Conservation (phyloP, 2,113 vertebrate species). For the Paramisgurnus dabryanus region DNA sequence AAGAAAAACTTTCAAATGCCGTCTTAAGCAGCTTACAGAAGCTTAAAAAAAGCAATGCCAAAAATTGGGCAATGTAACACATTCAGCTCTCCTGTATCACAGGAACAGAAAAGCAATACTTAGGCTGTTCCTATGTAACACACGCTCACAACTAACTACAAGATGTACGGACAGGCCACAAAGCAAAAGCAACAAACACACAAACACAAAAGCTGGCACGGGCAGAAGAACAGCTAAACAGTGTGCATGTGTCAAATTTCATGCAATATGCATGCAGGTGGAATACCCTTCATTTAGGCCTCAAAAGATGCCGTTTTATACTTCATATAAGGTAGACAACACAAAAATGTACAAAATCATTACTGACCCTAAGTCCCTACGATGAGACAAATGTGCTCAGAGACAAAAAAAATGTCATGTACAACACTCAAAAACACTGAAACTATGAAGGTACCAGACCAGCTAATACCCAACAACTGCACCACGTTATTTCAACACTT, state of each 20-base stretch:
- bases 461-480: conserved; percentile 68
- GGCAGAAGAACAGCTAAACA: conserved; percentile 53
- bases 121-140: conserved; percentile 54
- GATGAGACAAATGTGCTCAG: conserved; percentile 58
- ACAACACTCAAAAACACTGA: conserved; percentile 70
- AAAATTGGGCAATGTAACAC: conserved; percentile 63
- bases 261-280: conserved; percentile 36
- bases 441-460: conserved; percentile 69
- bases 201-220: conserved; percentile 54
- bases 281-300: conserved; percentile 70
- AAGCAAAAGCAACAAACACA: conserved; percentile 49
- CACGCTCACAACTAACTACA: conserved; percentile 18
- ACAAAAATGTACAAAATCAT: conserved; percentile 60
- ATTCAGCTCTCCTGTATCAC: conserved; percentile 41
- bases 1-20: conserved; percentile 19
- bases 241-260: conserved; percentile 36
- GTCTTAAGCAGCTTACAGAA: conserved; percentile 35
- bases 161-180: conserved; percentile 26
- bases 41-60: conserved; percentile 28
- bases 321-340: conserved; percentile 67
- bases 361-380: conserved; percentile 74
- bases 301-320: conserved; percentile 57
- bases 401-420: conserved; percentile 39
- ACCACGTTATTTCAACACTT: conserved; percentile 64
- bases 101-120: conserved; percentile 51